Percentiles rank a stretch among this genome's conserved stretches.
Conservation (phyloP, 2,113 vertebrate genomes). For the Mesoclemmys tuberculata region DNA sequence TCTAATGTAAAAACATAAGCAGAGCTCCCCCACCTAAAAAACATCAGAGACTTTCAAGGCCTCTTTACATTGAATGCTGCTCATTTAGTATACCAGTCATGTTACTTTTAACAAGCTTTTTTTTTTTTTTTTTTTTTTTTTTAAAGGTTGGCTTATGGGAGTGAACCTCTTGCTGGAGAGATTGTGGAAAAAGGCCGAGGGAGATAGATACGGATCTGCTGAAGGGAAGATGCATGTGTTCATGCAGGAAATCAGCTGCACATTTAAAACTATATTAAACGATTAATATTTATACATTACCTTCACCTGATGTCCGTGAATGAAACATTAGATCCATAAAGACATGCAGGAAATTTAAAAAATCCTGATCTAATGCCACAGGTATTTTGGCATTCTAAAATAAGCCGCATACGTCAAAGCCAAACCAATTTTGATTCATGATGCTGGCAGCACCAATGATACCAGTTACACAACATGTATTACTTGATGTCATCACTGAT, state of each 20-base stretch:
- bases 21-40: constrained; percentile 9
- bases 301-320: no score
- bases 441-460: neutral
- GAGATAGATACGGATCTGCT: neutral
- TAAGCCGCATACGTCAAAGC: neutral
- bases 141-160: constrained; percentile 60
- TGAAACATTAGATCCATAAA: no score
- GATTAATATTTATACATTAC: no score
- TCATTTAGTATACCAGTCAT: constrained; percentile 55
- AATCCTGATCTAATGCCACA: neutral
- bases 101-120: no score
- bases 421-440: neutral
- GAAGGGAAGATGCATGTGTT: constrained; percentile 12
- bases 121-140: no score
- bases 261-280: neutral
- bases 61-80: neutral
- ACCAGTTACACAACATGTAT: neutral
- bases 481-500: neutral
- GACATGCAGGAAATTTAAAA: neutral
- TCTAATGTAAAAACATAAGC: neutral
- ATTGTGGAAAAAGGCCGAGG: constrained; percentile 34
- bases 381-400: neutral
- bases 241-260: constrained; percentile 21
- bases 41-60: neutral
- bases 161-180: constrained; percentile 55